Conservation (phyloP, 2,797 vertebrate species). For the Ptychadena robeensis region DNA sequence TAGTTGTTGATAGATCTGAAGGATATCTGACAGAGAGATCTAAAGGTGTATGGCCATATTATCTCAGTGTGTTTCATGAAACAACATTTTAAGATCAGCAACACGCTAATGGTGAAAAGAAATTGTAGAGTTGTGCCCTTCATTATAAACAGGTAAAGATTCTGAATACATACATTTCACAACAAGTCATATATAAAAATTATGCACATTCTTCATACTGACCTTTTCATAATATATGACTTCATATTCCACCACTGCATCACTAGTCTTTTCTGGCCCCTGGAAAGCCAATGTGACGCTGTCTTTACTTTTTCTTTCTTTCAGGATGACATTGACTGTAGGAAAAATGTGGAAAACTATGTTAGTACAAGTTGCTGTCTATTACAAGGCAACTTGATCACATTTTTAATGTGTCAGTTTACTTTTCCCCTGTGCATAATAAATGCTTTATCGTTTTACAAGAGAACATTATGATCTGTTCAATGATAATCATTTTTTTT, state of each 20-base stretch:
- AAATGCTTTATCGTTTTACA: too few species aligned
- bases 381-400: too few species aligned
- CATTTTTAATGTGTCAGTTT: too few species aligned
- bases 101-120: background rate
- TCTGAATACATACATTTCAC: background rate
- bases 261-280: slow-evolving; percentile 79
- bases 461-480: too few species aligned
- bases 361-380: background rate
- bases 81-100: too few species aligned
- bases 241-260: slow-evolving; percentile 81
- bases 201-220: slow-evolving; percentile 53
- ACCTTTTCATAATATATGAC: slow-evolving; percentile 88
- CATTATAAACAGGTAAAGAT: background rate
- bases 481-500: too few species aligned
- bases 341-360: background rate
- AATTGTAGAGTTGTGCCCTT: background rate
- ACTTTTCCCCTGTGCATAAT: too few species aligned
- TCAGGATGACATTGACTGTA: slow-evolving; percentile 82
- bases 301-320: slow-evolving; percentile 84
- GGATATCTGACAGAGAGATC: too few species aligned
- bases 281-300: slow-evolving; percentile 86
- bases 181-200: background rate
- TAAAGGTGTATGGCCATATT: too few species aligned
- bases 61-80: too few species aligned
- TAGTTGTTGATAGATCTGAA: too few species aligned